These are phyloP conservation scores for Cheilosia variabilis DNA, from an alignment of 2,888 invertebrate species.

Conservation along the genomic window DNA sequence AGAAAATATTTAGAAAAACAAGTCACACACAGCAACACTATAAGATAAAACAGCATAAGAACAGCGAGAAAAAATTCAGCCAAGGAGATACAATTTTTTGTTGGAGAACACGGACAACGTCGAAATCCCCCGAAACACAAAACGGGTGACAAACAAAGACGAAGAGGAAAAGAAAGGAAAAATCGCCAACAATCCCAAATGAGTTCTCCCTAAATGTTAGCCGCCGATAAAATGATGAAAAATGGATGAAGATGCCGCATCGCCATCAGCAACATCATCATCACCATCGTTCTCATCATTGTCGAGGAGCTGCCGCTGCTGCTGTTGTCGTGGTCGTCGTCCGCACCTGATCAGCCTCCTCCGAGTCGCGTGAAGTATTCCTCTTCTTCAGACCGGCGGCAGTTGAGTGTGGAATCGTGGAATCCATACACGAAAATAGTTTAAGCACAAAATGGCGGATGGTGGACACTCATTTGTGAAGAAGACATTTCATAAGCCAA, in stretches of 20 bases:
- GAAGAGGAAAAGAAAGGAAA: conserved; percentile 26
- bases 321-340: conserved; percentile 72
- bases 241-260: conserved; percentile 76
- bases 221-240: conserved; percentile 73
- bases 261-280: conserved; percentile 76
- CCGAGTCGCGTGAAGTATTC: conserved; percentile 78
- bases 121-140: conserved; percentile 8
- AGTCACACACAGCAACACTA: conserved; percentile 42
- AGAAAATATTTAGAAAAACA: conserved; percentile 18
- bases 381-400: conserved; percentile 77
- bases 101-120: not conserved
- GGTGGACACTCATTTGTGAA: conserved; percentile 99
- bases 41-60: conserved; percentile 31
- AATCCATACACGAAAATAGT: conserved; percentile 78
- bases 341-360: conserved; percentile 78
- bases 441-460: conserved; percentile 84
- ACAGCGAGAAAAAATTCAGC: conserved; percentile 6
- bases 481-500: conserved; percentile 99
- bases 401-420: conserved; percentile 77
- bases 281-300: conserved; percentile 69
- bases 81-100: conserved; percentile 4
- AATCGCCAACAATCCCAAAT: conserved; percentile 55
- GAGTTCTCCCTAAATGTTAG: conserved; percentile 62
- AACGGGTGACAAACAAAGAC: conserved; percentile 45
- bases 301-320: conserved; percentile 66